Evolutionary conservation across 2,888 invertebrate species (phyloP), one percentile per base, ranked within the genome.

Genomic region (Lacanobia wlatinum): DNA sequence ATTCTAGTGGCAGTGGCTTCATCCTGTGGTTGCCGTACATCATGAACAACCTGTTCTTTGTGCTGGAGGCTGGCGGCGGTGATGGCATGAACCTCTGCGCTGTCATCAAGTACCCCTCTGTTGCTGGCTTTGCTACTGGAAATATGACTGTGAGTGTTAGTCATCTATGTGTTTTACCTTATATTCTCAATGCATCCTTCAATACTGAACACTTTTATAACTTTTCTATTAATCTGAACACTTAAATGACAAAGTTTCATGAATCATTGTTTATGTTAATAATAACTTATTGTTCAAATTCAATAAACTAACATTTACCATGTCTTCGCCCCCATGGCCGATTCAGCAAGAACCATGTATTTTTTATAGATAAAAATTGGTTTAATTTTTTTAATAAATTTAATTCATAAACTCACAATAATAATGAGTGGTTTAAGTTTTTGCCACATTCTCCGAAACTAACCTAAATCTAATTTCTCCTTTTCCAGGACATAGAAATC

Each of bases 11-110:
- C 23, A 96, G 96, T 71, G 95, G 96, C 61, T 96, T 96, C 88
- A 95, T 96, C 74, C 88, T 96, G 40, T 96, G 96, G 96, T 85
- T 96, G 62, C 96, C 96, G 0, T 96, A 95, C 88, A 95, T 96
- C 87, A 96, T 96, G 96, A 96, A 96, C 89, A 95, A 94, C 80
- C 84, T 96, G 72, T 96, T 96, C 90, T 90, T 92, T 1, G 95
- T 94, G 9, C 78, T 96, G 84, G 93, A 95, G 72, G 78, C 89
- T 0, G 95, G 94, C 0, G 95, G 90, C 0, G 95, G 94, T 0
- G 89, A 89, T 0, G 94, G 94, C 70, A 93, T 95, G 94, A 96
- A 95, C 85, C 92, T 96, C 0, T 96, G 96, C 85, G 90, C 93
- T 9, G 90, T 96, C 70, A 93, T 96, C 80, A 89, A 91, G 40